phyloP scores from a whole-genome alignment of 2,797 vertebrate species.

The Gymnothorax javanicus region DNA sequence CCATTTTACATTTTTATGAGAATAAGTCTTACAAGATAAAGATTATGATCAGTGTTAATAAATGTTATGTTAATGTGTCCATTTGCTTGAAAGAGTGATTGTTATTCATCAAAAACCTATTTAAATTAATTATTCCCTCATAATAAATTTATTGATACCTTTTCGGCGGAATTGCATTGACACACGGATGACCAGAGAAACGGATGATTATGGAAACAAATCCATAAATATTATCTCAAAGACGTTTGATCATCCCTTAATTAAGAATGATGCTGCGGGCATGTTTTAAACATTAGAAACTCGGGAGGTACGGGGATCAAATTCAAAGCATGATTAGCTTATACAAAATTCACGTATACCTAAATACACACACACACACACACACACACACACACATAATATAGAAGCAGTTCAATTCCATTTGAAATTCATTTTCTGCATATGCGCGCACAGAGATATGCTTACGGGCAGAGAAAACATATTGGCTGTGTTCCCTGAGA shows the following conservation, averaged over 20 bases:
- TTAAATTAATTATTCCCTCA: constrained; percentile 6
- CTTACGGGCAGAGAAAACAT: constrained; percentile 8
- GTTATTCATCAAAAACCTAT: constrained; percentile 21
- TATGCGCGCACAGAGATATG: constrained; percentile 15
- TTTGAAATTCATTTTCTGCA: neutral
- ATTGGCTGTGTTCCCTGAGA: neutral
- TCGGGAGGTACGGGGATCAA: neutral
- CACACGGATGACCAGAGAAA: constrained; percentile 3
- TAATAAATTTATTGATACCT: constrained; percentile 1
- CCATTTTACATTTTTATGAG: neutral
- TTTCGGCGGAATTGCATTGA: neutral
- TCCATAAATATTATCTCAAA: neutral
- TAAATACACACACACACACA: constrained; percentile 15
- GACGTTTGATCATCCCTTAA: neutral
- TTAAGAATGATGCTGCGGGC: neutral
- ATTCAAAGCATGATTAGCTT: neutral
- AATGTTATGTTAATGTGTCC: constrained; percentile 6
- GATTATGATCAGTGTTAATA: neutral
- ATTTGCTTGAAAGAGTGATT: constrained; percentile 18
- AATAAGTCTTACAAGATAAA: neutral
- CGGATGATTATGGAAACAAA: neutral
- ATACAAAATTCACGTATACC: neutral
- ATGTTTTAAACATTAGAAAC: neutral
- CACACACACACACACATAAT: constrained; percentile 27
- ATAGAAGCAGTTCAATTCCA: no score